Conservation (phyloP, 2,888 invertebrate genomes). For the Drosophila neonasuta region DNA sequence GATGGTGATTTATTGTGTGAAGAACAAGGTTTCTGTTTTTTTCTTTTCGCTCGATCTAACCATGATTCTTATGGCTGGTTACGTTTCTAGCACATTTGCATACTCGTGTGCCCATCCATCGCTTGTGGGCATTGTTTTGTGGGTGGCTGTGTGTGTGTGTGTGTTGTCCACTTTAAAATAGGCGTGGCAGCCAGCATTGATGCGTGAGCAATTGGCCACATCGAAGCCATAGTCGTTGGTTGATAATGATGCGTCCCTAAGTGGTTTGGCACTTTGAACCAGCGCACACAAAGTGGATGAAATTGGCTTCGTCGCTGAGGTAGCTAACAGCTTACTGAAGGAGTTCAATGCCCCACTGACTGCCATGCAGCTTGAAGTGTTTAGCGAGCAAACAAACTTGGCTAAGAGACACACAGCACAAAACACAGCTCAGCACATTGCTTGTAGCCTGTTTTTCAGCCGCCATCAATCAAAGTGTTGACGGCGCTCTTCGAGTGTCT, state of each 20-base stretch:
- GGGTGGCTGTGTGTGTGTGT: slow-evolving; percentile 40
- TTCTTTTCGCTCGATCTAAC: background rate
- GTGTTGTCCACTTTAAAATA: slow-evolving; percentile 48
- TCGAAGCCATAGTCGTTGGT: slow-evolving; percentile 36
- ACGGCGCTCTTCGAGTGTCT: slow-evolving; percentile 39
- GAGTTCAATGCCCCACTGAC: slow-evolving; percentile 46
- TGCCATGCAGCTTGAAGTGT: slow-evolving; percentile 28
- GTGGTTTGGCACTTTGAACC: slow-evolving; percentile 37
- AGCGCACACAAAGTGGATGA: slow-evolving; percentile 26
- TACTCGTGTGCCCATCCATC: slow-evolving; percentile 5
- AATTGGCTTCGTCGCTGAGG: slow-evolving; percentile 39
- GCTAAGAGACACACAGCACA: slow-evolving; percentile 4
- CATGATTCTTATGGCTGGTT: slow-evolving; percentile 23
- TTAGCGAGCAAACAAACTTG: slow-evolving; percentile 46
- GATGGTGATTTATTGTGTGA: slow-evolving; percentile 66
- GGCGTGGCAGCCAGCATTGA: slow-evolving; percentile 34
- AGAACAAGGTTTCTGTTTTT: slow-evolving; percentile 37
- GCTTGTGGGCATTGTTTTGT: slow-evolving; percentile 12
- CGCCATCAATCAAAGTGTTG: slow-evolving; percentile 30
- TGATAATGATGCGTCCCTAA: slow-evolving; percentile 27
- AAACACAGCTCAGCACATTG: background rate
- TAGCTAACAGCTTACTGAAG: background rate
- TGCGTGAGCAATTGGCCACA: slow-evolving; percentile 24
- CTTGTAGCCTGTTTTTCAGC: slow-evolving; percentile 9
- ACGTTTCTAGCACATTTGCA: slow-evolving; percentile 33